Percentiles rank a stretch among this genome's conserved stretches.
These are phyloP conservation scores for Pseudococcus viburni DNA, from an alignment of 2,888 invertebrate genomes.

Conservation along the genomic window DNA sequence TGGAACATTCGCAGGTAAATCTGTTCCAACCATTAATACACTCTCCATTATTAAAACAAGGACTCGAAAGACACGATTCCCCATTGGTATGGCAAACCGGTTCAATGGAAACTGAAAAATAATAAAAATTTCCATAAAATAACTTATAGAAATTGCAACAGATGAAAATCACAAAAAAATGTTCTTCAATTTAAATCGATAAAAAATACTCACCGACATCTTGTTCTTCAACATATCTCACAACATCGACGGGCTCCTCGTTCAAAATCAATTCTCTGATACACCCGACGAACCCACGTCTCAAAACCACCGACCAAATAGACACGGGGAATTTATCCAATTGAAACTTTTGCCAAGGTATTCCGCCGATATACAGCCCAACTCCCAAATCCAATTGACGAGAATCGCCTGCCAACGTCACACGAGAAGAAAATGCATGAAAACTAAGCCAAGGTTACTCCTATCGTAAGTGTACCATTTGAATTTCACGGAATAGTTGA, in stretches of 20 bases:
- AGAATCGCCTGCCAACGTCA: constrained; percentile 79
- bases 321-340: constrained; percentile 78
- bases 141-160: background rate
- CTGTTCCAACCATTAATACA: constrained; percentile 97
- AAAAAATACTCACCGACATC: constrained; percentile 80
- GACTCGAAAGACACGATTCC: constrained; percentile 85
- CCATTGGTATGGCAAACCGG: constrained; percentile 89
- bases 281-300: constrained; percentile 95
- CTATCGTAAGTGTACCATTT: background rate
- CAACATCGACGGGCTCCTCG: constrained; percentile 89
- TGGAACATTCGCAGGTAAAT: constrained; percentile 92
- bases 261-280: constrained; percentile 91
- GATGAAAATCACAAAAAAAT: background rate
- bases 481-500: background rate
- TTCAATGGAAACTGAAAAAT: constrained; percentile 83
- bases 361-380: constrained; percentile 89
- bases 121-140: background rate
- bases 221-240: constrained; percentile 89
- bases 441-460: background rate
- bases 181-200: too few relatives aligned
- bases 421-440: background rate
- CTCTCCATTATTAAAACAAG: constrained; percentile 89
- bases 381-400: constrained; percentile 91
- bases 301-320: constrained; percentile 90
- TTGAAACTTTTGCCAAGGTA: constrained; percentile 71